Percentiles rank a stretch among this genome's conserved stretches.
Evolutionary conservation across 2,113 vertebrate genomes (phyloP).

Genomic region (Plotosus lineatus): DNA sequence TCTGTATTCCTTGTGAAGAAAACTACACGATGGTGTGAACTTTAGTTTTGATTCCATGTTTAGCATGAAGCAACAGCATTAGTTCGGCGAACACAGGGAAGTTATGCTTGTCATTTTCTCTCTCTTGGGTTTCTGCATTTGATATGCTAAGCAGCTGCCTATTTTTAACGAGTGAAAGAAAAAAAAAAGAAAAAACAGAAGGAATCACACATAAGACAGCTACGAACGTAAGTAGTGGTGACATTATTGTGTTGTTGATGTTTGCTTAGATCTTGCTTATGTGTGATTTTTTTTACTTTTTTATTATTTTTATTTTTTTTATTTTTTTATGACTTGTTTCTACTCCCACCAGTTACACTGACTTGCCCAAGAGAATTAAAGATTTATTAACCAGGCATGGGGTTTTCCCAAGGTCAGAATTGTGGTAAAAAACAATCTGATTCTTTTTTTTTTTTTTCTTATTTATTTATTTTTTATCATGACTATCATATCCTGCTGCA

Average conservation of each 20-base stretch:
- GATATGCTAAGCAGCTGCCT: constrained; percentile 55
- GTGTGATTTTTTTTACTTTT: constrained; percentile 2
- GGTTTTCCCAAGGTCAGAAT: not conserved
- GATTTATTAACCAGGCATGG: not conserved
- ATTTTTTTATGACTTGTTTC: not conserved
- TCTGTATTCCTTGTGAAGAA: not conserved
- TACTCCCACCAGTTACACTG: not conserved
- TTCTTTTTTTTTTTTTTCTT: too few species aligned
- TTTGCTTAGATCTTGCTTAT: constrained; percentile 17
- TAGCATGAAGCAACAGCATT: constrained; percentile 46
- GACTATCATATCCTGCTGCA: not conserved
- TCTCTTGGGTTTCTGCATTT: constrained; percentile 48
- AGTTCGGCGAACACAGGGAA: constrained; percentile 37
- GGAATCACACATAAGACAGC: not conserved
- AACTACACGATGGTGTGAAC: not conserved
- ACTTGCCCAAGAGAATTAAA: not conserved
- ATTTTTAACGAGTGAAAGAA: constrained; percentile 48
- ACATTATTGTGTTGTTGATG: constrained; percentile 13
- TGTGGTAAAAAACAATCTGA: too few species aligned
- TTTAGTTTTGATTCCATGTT: constrained; percentile 26
- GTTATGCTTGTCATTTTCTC: constrained; percentile 38
- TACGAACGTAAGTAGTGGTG: not conserved
- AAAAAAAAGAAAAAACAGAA: constrained; percentile 8
- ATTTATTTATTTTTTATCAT: not conserved
- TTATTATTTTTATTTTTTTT: not conserved